Base-by-base conservation (phyloP, 2,888 invertebrate species). In the Amaurobius ferox region DNA sequence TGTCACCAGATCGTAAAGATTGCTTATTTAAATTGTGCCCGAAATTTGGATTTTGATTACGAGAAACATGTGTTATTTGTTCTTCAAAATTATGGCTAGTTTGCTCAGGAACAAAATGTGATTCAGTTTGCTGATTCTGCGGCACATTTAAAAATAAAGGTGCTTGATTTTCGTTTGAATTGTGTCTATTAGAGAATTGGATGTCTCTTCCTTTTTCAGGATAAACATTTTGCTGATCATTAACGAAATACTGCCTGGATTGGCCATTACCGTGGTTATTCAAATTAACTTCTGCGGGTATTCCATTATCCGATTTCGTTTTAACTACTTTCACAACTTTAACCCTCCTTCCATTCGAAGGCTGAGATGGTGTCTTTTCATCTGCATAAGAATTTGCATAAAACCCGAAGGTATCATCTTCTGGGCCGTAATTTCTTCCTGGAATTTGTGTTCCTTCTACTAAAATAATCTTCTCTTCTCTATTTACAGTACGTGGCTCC, bases 381-480 rank as follows among this genome's bases (percentile, higher is more conserved):
- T 32, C 30, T 32, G 67, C 48, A 23, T 73, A 26, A 6, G 61
- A 19, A 35, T 44, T 13, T 11, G 29, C 30, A 6, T 85, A 44
- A 35, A 48, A 85, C 13, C 77, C 83, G 30, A 85, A 77, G 11
- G 44, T 44, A 29, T 77, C 83, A 66, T 77, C 72, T 40, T 77
- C 83, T 13, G 77, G 66, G 0, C 77, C 83, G 30, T 85, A 85
- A 32, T 85, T 85, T 13, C 55, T 66, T 0, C 61, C 71, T 9
- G 77, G 77, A 19, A 80, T 73, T 23, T 81, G 68, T n/a, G 81
- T 26, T 9, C 74, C 81, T 74, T 81, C 40, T 7, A 81, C 26
- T 1, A 81, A 40, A 32, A 81, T 26, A 30, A 81, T 44, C 7
- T 68, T 62, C 30, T 74, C 74, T 26, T 74, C 74, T 19, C 30